phyloP scores from a whole-genome alignment of 2,888 invertebrate genomes.

The Meganola albula region DNA sequence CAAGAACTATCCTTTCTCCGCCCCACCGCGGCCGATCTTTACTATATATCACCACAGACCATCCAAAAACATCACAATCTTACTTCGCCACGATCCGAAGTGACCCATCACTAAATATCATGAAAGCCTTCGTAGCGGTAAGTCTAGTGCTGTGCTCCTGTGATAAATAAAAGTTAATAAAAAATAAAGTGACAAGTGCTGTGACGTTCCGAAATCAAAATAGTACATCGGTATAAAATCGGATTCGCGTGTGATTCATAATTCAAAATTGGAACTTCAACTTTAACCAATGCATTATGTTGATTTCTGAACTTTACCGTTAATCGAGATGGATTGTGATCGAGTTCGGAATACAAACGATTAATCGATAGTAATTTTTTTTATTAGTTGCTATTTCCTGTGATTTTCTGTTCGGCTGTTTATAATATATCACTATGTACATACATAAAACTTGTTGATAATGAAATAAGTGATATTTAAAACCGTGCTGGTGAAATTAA shows the following conservation, averaged over 20 bases:
- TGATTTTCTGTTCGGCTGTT: no score
- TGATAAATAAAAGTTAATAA: slow-evolving; percentile 30
- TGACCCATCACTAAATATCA: slow-evolving; percentile 71
- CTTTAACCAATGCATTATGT: slow-evolving; percentile 27
- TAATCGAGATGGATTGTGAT: slow-evolving; percentile 21
- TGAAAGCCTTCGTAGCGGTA: slow-evolving; percentile 77
- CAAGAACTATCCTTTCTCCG: slow-evolving; percentile 76
- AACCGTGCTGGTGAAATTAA: no score
- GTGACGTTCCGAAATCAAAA: slow-evolving; percentile 68
- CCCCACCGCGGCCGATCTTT: slow-evolving; percentile 59
- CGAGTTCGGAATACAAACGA: no score
- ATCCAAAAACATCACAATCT: slow-evolving; percentile 61
- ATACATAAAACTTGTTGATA: no score
- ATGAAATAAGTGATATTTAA: no score
- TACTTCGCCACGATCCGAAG: slow-evolving; percentile 65
- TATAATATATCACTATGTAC: no score
- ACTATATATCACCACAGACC: slow-evolving; percentile 64
- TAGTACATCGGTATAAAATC: slow-evolving; percentile 34
- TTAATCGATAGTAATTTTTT: neutral
- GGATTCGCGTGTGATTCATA: slow-evolving; percentile 29
- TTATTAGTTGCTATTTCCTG: no score
- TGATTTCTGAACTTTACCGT: slow-evolving; percentile 33
- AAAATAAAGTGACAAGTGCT: slow-evolving; percentile 54
- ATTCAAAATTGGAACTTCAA: slow-evolving; percentile 9
- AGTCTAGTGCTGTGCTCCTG: slow-evolving; percentile 57